Evolutionary conservation across 2,888 invertebrate genomes (phyloP), one percentile per base, ranked within the genome.

Genomic region (Ennomos quercinarius): DNA sequence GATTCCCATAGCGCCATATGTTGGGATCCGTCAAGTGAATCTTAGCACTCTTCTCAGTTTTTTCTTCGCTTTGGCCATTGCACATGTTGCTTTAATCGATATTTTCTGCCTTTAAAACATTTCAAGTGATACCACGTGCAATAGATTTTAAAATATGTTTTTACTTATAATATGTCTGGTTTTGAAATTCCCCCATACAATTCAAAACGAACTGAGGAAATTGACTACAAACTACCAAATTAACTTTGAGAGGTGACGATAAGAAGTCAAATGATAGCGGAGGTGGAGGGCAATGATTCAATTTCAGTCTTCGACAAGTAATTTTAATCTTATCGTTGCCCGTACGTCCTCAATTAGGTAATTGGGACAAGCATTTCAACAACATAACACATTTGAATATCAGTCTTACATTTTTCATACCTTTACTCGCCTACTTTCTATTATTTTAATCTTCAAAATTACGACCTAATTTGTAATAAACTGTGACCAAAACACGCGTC

Each of bases 1-100:
- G 67, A 68, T 81, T 86, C 80, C 73, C 80, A 77, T 70, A 67
- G 61, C 69, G 66, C 84, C 87, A 87, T 78, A 81, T 87, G 87
- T 77, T 66, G 77, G 63, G 68, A 57, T 81, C 74, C 76, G 74
- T 77, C 81, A 82, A 86, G 83, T 81, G 81, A 73, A 74, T 79
- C 71, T 65, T 68, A 64, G 61, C 64, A 74, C 70, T 67, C 57
- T 12, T 44, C 44, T 49, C 60, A 51, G 40, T 78, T 80, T 78
- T 80, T 68, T 61, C 59, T 59, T 11, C 64, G 60, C 61, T 47
- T 58, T 63, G 71, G 70, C 64, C 58, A 64, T 69, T 65, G 67
- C 81, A 81, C 67, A 73, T 81, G 81, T 75, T 67, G 55, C n/a
- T 36, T 10, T 46, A n/a, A 36, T 9, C 35, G 37, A 46, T 12